These are phyloP conservation scores for Erpobdella octoculata DNA, from an alignment of 2,888 invertebrate species.

Conservation along the genomic window DNA sequence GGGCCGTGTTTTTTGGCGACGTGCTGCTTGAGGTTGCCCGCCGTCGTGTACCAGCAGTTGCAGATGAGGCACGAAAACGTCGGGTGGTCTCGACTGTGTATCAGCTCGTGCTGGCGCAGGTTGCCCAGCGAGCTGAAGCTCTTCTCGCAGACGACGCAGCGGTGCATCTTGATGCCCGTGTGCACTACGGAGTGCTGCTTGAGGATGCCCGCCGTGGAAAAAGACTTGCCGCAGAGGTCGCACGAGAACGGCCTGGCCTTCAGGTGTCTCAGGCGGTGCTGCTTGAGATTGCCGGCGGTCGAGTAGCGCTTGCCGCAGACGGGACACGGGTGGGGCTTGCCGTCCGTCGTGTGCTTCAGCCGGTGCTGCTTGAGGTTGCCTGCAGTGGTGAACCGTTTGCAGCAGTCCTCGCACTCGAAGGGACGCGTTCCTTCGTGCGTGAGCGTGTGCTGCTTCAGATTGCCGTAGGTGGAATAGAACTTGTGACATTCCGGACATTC, in stretches of 20 bases:
- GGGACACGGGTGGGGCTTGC: slow-evolving; percentile 23
- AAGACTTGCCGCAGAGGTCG: slow-evolving; percentile 26
- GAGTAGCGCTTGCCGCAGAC: slow-evolving; percentile 26
- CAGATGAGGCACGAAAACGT: slow-evolving; percentile 23
- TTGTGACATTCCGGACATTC: slow-evolving; percentile 33
- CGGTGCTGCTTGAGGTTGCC: slow-evolving; percentile 28
- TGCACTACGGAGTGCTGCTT: slow-evolving; percentile 25
- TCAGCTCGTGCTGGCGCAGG: slow-evolving; percentile 27
- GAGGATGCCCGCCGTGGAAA: slow-evolving; percentile 24
- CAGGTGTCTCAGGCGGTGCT: slow-evolving; percentile 22
- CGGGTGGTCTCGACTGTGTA: slow-evolving; percentile 26
- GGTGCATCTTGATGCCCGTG: slow-evolving; percentile 28
- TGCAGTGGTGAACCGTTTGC: slow-evolving; percentile 29
- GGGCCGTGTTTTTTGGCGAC: slow-evolving; percentile 27
- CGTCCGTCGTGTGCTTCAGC: slow-evolving; percentile 21
- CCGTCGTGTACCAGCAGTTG: slow-evolving; percentile 28
- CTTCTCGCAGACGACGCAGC: slow-evolving; percentile 29
- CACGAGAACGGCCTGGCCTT: slow-evolving; percentile 26
- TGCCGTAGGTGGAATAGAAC: slow-evolving; percentile 30
- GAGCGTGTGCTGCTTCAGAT: slow-evolving; percentile 30
- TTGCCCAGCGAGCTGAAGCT: slow-evolving; percentile 29
- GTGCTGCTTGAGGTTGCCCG: slow-evolving; percentile 27
- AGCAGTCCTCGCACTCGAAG: slow-evolving; percentile 32
- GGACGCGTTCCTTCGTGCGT: slow-evolving; percentile 30
- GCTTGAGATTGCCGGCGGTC: slow-evolving; percentile 25